Evolutionary conservation across 2,797 vertebrate species (phyloP), one percentile per base, ranked within the genome.

Genomic region (Gymnothorax javanicus): DNA sequence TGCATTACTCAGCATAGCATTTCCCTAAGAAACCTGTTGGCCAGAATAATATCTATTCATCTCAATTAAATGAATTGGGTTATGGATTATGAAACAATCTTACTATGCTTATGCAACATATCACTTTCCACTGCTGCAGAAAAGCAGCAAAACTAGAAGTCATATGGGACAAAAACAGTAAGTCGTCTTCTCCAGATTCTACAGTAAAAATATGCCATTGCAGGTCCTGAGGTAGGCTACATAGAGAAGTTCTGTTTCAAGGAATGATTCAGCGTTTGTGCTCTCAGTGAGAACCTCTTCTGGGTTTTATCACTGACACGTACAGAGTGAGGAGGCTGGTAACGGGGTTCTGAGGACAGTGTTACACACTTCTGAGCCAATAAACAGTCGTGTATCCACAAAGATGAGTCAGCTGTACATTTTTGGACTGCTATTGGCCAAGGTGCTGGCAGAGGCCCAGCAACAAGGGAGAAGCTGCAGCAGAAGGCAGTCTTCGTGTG

Each of bases 1-100:
- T 69, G 82, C 87, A 81, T 91, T 92, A 94, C 88, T 92, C 93
- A 92, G 86, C 79, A 1, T 88, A 90, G 92, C 89, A 88, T 86
- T 88, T 64, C 86, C 89, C 83, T 54, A n/a, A 71, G 82, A 87
- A 73, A 87, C 82, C 86, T 77, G 50, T 57, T 62, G 82, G 82
- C 56, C 17, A n/a, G 69, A 58, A 84, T 82, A 25, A 33, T 27
- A 54, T 85, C 86, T 85, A 77, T 84, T 33, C 77, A 81, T 81
- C 17, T 4, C 11, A 7, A 81, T 11, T 8, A n/a, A 81, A 25
- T n/a, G 9, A 81, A 52, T 77, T 77, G 5, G 23, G 77, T 54
- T 81, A 56, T 83, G 11, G 50, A 62, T 17, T 62, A 83, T 83
- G 7, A 15, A 81, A 81, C 77, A 3, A 52, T 6, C 7, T 17